Evolutionary conservation across 2,113 vertebrate genomes (phyloP), one percentile per base, ranked within the genome.

Genomic region (Nansenia antarctica): DNA sequence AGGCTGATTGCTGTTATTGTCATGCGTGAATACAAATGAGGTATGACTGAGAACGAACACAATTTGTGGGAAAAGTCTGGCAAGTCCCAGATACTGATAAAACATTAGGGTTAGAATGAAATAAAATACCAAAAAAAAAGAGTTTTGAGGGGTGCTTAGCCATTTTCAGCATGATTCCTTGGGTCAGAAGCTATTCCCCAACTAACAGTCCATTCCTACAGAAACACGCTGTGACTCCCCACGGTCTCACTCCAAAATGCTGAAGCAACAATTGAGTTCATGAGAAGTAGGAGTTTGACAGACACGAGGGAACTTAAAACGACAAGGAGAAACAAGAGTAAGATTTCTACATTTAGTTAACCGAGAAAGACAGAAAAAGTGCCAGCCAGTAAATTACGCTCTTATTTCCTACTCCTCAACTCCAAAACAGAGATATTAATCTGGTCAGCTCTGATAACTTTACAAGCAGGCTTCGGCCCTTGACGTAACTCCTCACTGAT

Each of bases 371-470:
- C 12, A 55, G 22, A 55, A 24, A 65, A 24, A 45, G 8, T 30
- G 0, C 22, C 22, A 42, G 32, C 39, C 45, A 61, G n/a, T 26
- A 20, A 18, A 42, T 32, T 34, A 20, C 3, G 18, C 45, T 58
- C 27, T 30, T 57, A 53, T 47, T 67, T 47, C 54, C 54, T 62
- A 0, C 29, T 69, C 63, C 52, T 30, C 26, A 6, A 34, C 60
- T 27, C 5, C 3, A 42, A 74, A 52, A 60, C 39, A 76, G 31
- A 47, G 45, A 66, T 27, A 27, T 73, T 24, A 35, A 55, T 65
- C 54, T 73, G 37, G 30, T n/a, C 27, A 34, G 35, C n/a, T 39
- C 22, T 30, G 73, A 71, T 55, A 60, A 65, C 73, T 79, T 80
- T 76, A 65, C 47, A 69, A 37, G 34, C 7, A 22, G 32, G n/a